These are phyloP conservation scores for Sapajus apella DNA, from an alignment of 2,113 vertebrate species.

Conservation along the genomic window DNA sequence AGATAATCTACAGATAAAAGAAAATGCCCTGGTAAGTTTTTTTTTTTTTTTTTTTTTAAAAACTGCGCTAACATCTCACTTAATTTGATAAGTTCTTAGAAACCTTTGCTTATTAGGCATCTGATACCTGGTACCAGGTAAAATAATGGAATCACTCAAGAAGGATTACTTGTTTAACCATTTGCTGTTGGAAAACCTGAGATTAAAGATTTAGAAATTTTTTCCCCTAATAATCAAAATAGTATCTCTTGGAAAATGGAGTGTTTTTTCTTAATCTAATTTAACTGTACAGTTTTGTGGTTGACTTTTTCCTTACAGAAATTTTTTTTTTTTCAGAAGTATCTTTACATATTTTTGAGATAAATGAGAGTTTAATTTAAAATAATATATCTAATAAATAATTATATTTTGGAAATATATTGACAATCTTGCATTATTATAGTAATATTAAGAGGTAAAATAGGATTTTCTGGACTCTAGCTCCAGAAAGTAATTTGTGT, in stretches of 20 bases:
- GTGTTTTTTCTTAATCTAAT: not conserved
- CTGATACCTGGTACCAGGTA: conserved; percentile 51
- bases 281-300: conserved; percentile 17
- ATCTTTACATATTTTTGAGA: not conserved
- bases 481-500: not conserved
- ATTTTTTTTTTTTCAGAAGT: conserved; percentile 14
- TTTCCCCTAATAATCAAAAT: not conserved
- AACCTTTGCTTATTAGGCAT: conserved; percentile 13
- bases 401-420: not conserved
- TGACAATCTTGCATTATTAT: not conserved
- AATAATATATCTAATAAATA: not conserved
- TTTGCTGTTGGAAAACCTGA: conserved; percentile 30
- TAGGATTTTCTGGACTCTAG: not conserved
- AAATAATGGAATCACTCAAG: conserved; percentile 22
- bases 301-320: conserved; percentile 15
- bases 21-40: conserved; percentile 94
- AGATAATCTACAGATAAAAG: conserved; percentile 95
- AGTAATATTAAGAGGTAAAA: not conserved
- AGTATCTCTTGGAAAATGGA: not conserved
- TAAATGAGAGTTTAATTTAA: conserved; percentile 15
- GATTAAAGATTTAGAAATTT: conserved; percentile 20
- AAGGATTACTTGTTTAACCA: conserved; percentile 29
- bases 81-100: conserved; percentile 49
- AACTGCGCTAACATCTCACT: conserved; percentile 18
- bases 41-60: not conserved